Evolutionary conservation across 2,113 vertebrate genomes (phyloP), one percentile per base, ranked within the genome.

Genomic region (Hemiprocne comata): DNA sequence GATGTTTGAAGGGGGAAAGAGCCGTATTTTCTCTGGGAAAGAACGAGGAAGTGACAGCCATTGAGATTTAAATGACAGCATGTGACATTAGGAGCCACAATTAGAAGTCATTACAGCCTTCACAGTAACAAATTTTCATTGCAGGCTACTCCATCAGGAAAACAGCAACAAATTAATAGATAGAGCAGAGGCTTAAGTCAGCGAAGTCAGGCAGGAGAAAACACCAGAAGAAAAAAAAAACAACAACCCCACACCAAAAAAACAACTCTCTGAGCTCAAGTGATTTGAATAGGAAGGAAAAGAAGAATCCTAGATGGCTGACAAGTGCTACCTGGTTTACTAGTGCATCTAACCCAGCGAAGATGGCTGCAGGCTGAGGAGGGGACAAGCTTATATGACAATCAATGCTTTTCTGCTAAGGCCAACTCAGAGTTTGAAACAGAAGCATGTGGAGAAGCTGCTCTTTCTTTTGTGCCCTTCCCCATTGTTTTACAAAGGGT

Each of bases 31-130:
- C 87, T 97, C 94, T 50, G 54, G 73, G 61, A 77, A 50, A 95
- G 75, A 88, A 88, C 1, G 0, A 70, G 54, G 74, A 92, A 95
- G 74, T 89, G 88, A 96, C 91, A 97, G 92, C 84, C 96, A 96
- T 53, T 92, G 92, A 97, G 89, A 97, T 96, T 97, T 97, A 97
- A 97, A 97, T 84, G 87, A 93, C 90, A 97, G 72, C 4, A 7
- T 64, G 58, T 87, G 76, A 90, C 85, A 94, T 85, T 95, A 97
- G 83, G 76, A 96, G 62, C 71, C 89, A 65, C 79, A 97, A 94
- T 97, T 96, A 96, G 95, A 95, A 97, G 80, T 95, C 89, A 87
- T 96, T 93, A 89, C 4, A 16, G 81, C 29, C 81, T 94, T 95
- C 74, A 11, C 51, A 80, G 91, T 64, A 96, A 96, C 91, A 94